Conservation (phyloP, 1,140 invertebrate genomes). For the Leptinotarsa texana region DNA sequence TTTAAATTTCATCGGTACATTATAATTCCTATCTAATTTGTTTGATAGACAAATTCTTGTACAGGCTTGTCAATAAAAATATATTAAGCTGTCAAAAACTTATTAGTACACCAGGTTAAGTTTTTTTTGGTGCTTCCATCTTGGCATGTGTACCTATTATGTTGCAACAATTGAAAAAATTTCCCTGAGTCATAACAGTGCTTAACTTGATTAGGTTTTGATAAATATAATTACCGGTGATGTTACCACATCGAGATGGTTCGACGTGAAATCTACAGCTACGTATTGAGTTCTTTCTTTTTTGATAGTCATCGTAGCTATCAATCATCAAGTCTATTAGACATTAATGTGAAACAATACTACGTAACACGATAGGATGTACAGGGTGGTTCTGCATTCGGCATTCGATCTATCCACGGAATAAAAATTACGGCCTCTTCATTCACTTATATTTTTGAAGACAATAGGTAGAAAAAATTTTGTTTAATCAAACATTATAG, state of each 20-base stretch:
- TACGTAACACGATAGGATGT: neutral
- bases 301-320: neutral
- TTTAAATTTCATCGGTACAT: neutral
- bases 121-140: neutral
- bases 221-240: slow-evolving; percentile 22
- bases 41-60: slow-evolving; percentile 10
- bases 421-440: no score
- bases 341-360: neutral
- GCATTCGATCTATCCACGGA: no score
- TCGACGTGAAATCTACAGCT: neutral
- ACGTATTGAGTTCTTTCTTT: slow-evolving; percentile 7
- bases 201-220: slow-evolving; percentile 23
- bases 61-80: neutral
- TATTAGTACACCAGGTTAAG: neutral
- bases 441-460: no score
- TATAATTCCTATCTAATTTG: neutral
- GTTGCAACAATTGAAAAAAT: slow-evolving; percentile 17
- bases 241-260: slow-evolving; percentile 17
- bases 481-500: no score
- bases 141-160: neutral
- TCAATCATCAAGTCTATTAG: slow-evolving; percentile 12
- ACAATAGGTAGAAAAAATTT: no score
- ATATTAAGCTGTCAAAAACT: slow-evolving; percentile 9
- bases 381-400: neutral
- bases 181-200: slow-evolving; percentile 21